Base-by-base conservation (phyloP, 1,140 invertebrate species). In the Camponotus pennsylvanicus region DNA sequence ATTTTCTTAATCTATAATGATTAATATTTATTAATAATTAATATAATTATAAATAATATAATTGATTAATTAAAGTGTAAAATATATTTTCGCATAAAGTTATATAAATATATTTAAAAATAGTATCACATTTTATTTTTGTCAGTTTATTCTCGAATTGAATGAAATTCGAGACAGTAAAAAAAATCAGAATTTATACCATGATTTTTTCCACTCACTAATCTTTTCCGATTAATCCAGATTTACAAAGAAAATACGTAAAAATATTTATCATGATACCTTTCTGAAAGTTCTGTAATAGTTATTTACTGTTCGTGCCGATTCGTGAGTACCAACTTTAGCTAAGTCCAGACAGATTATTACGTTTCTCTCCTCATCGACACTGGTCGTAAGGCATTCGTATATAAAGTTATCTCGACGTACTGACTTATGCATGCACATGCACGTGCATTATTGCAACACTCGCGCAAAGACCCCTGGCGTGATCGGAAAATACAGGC, bases 311-410 rank as follows among this genome's bases (percentile, higher is more conserved):
- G 4, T 59, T 78, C n/a, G 2, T 45, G 5, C 13, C 34, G 32
- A 64, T 64, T 73, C 79, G 79, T 73, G 27, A 59, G 52, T 42
- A 8, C 27, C 79, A 73, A 82, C 73, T 27, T 27, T 27, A 27
- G 27, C 27, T 82, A 73, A 82, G 61, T 82, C 55, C 18, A 32
- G 4, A 61, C 27, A 27, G 40, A 61, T 63, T 83, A 83, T 83
- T 83, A 63, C 61, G 37, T 66, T 52, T 8, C 49, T 7, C 37
- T n/a, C 15, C 8, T 32, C 13, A 21, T 57, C 7, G 40, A 40
- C 15, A 21, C 18, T 7, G 32, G 67, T 13, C 52, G 13, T 69
- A 69, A 40, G 49, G 45, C 49, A 69, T 21, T 80, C 21, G 77
- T 52, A 73, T 37, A 61, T 59, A 45, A 59, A 34, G 18, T 59